These are phyloP conservation scores for Penaeus vannamei DNA, from an alignment of 1,140 invertebrate genomes.

Conservation along the genomic window DNA sequence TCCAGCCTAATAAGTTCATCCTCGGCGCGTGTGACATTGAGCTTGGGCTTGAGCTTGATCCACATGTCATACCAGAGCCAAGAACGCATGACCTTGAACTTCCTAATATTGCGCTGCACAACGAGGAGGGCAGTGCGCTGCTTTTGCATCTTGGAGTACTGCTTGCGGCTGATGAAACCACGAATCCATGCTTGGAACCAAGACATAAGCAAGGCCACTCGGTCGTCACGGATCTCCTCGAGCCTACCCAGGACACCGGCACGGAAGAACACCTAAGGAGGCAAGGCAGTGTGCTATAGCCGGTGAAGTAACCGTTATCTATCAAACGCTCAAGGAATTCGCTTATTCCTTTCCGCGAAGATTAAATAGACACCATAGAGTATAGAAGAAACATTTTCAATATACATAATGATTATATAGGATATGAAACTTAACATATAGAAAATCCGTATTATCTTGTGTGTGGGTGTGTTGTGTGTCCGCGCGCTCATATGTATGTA, in stretches of 20 bases:
- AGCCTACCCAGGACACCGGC: constrained; percentile 46
- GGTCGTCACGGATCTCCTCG: constrained; percentile 51
- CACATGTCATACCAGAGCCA: constrained; percentile 99
- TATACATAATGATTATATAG: too few relatives aligned
- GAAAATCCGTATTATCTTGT: too few relatives aligned
- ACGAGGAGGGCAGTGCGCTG: constrained; percentile 95
- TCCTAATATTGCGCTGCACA: constrained; percentile 98
- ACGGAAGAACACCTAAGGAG: constrained; percentile 73
- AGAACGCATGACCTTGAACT: constrained; percentile 96
- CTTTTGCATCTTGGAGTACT: constrained; percentile 97
- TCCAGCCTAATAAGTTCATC: constrained; percentile 87
- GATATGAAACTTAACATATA: too few relatives aligned
- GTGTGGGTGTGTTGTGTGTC: too few relatives aligned
- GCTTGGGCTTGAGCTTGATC: constrained; percentile 98
- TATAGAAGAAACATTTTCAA: too few relatives aligned
- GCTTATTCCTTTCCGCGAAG: too few relatives aligned
- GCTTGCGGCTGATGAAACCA: constrained; percentile 85
- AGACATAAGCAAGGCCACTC: constrained; percentile 96
- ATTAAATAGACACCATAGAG: too few relatives aligned
- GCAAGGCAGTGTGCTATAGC: too few relatives aligned
- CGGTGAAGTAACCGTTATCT: too few relatives aligned
- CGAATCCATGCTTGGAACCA: constrained; percentile 98
- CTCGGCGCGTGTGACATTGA: constrained; percentile 97
- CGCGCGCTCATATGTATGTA: too few relatives aligned
- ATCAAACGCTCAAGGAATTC: too few relatives aligned